phyloP scores from a whole-genome alignment of 2,888 invertebrate genomes.

The Leptopilina myrica region DNA sequence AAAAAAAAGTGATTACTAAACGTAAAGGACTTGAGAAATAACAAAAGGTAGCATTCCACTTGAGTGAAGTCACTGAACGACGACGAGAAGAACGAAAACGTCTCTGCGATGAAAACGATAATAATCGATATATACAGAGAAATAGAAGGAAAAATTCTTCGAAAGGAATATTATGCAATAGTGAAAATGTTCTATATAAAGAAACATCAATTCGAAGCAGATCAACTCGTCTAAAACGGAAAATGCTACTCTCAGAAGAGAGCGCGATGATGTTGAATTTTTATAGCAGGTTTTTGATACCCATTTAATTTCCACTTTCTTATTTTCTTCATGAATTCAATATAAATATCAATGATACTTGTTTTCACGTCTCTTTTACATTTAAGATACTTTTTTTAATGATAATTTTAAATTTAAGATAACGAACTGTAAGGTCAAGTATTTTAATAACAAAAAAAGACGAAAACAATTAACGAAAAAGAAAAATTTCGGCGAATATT shows the following conservation, averaged over 20 bases:
- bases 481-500: no score
- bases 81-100: neutral
- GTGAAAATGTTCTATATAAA: slow-evolving; percentile 45
- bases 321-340: neutral
- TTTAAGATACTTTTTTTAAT: neutral
- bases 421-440: no score
- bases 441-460: no score
- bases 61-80: slow-evolving; percentile 60
- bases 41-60: slow-evolving; percentile 62
- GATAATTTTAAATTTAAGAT: neutral
- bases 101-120: slow-evolving; percentile 13
- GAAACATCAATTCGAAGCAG: slow-evolving; percentile 8
- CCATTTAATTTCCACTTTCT: slow-evolving; percentile 4
- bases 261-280: neutral
- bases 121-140: slow-evolving; percentile 36
- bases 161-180: slow-evolving; percentile 25
- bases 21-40: slow-evolving; percentile 47
- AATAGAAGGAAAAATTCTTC: slow-evolving; percentile 1
- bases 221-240: slow-evolving; percentile 19
- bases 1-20: slow-evolving; percentile 23
- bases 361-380: slow-evolving; percentile 2
- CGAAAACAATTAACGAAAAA: no score
- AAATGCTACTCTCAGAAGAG: neutral
- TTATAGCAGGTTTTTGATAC: slow-evolving; percentile 2
- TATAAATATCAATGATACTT: neutral